Percentiles rank a stretch among this genome's conserved stretches.
These are phyloP conservation scores for Zeugodacus cucurbitae DNA, from an alignment of 1,140 invertebrate species.

Conservation along the genomic window DNA sequence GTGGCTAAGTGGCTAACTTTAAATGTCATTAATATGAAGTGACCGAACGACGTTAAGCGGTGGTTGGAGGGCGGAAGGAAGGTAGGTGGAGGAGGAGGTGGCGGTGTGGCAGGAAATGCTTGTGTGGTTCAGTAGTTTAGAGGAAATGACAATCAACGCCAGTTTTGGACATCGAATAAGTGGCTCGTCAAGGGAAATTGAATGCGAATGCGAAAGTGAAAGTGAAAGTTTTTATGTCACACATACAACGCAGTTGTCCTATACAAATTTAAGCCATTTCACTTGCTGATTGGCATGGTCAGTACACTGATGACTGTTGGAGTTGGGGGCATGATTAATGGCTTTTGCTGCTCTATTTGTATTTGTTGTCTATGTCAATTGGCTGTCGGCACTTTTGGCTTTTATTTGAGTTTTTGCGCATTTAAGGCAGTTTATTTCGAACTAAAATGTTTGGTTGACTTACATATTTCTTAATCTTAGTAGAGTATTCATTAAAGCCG, in stretches of 20 bases:
- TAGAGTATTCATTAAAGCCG: too few species aligned
- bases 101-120: not conserved
- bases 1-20: slow-evolving; percentile 20
- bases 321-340: not conserved
- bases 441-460: too few species aligned
- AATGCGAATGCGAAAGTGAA: not conserved
- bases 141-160: not conserved
- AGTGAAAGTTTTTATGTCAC: not conserved
- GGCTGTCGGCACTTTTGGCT: not conserved
- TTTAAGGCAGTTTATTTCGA: too few species aligned
- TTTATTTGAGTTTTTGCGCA: not conserved
- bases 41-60: not conserved
- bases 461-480: too few species aligned
- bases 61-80: not conserved
- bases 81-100: not conserved
- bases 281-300: not conserved
- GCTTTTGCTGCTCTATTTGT: not conserved
- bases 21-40: slow-evolving; percentile 32
- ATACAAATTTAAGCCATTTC: slow-evolving; percentile 15
- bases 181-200: not conserved
- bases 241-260: not conserved
- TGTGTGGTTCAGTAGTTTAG: not conserved
- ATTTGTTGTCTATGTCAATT: not conserved
- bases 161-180: not conserved
- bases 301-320: not conserved